Percentiles rank a stretch among this genome's conserved stretches.
These are phyloP conservation scores for Caenorhabditis sinica DNA, from an alignment of 2,888 invertebrate species.

Conservation along the genomic window DNA sequence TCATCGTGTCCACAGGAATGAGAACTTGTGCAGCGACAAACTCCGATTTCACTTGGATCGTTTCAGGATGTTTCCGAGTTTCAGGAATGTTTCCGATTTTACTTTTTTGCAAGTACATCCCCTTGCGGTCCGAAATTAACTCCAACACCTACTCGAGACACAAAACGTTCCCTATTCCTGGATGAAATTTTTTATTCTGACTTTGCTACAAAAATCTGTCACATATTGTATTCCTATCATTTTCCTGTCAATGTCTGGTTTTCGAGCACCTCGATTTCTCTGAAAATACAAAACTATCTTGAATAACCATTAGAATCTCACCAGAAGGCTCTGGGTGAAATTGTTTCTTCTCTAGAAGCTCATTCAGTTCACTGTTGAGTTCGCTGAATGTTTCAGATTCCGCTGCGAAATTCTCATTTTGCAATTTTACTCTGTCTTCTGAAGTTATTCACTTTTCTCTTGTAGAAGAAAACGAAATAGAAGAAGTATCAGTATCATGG, in stretches of 20 bases:
- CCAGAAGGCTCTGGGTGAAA: background rate
- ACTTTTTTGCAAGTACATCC: background rate
- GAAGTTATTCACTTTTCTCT: background rate
- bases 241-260: background rate
- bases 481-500: background rate
- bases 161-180: background rate
- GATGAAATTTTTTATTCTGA: too few relatives aligned
- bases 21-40: background rate
- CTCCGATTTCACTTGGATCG: background rate
- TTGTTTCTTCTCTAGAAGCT: background rate
- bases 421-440: too few relatives aligned
- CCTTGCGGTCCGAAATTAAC: background rate
- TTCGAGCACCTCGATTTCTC: background rate
- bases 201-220: background rate
- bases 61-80: background rate
- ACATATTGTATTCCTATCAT: background rate
- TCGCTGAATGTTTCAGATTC: background rate
- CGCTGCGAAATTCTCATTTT: background rate
- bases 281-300: background rate
- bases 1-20: background rate
- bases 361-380: background rate
- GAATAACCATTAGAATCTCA: too few relatives aligned
- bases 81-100: conserved; percentile 3
- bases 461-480: background rate
- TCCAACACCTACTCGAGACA: background rate